Percentiles rank a stretch among this genome's conserved stretches.
These are phyloP conservation scores for Hipparchia semele DNA, from an alignment of 2,888 invertebrate genomes.

Conservation along the genomic window DNA sequence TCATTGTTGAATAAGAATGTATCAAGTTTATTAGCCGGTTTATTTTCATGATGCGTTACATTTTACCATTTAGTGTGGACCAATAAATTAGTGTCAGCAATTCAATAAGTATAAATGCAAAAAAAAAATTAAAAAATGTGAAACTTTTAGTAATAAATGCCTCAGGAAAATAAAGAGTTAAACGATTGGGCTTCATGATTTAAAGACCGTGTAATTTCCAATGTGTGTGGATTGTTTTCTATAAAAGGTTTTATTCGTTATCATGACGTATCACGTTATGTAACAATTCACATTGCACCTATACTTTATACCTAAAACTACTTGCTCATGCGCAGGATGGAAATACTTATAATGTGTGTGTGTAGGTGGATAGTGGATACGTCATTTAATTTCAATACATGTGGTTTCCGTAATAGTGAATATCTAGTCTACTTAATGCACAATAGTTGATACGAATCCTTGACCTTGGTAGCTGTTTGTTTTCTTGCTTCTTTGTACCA, in stretches of 20 bases:
- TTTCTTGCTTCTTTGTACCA: slow-evolving; percentile 42
- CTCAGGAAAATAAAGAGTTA: background rate
- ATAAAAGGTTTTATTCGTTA: slow-evolving; percentile 30
- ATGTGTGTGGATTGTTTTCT: slow-evolving; percentile 24
- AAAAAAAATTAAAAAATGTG: too few species aligned
- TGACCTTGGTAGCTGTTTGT: slow-evolving; percentile 45
- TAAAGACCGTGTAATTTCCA: slow-evolving; percentile 1
- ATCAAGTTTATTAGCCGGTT: background rate
- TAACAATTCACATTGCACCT: slow-evolving; percentile 22
- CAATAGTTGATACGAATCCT: slow-evolving; percentile 43
- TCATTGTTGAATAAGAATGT: slow-evolving; percentile 7
- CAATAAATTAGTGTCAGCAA: background rate
- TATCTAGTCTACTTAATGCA: slow-evolving; percentile 38
- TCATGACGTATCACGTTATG: slow-evolving; percentile 27
- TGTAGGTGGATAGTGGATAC: slow-evolving; percentile 18
- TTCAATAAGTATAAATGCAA: background rate
- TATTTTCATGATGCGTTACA: background rate
- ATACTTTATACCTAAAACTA: slow-evolving; percentile 25
- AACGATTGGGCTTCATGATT: background rate
- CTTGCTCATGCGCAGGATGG: slow-evolving; percentile 1
- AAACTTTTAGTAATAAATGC: background rate
- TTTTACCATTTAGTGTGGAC: background rate
- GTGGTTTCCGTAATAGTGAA: slow-evolving; percentile 47
- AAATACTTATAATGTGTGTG: background rate
- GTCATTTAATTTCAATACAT: slow-evolving; percentile 38